phyloP scores from a whole-genome alignment of 2,888 invertebrate species.

The Dione vanillae region DNA sequence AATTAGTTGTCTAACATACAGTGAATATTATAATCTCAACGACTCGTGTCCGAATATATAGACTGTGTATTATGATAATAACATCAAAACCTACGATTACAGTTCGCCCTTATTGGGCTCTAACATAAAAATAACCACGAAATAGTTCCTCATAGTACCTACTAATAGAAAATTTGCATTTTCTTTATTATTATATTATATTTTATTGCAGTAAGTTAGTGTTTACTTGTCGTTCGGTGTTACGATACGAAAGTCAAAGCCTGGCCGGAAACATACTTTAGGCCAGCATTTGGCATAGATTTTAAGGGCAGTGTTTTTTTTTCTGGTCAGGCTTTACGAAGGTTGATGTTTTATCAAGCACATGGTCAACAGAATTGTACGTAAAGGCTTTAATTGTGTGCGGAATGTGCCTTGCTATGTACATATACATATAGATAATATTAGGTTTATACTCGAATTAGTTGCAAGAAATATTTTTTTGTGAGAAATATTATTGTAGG shows the following conservation, averaged over 20 bases:
- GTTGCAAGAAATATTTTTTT: slow-evolving; percentile 83
- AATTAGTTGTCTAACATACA: slow-evolving; percentile 37
- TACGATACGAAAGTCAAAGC: slow-evolving; percentile 50
- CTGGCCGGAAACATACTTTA: slow-evolving; percentile 45
- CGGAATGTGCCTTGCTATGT: slow-evolving; percentile 85
- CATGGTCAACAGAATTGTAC: slow-evolving; percentile 73
- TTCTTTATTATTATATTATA: slow-evolving; percentile 73
- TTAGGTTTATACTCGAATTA: slow-evolving; percentile 84
- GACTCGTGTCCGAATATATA: slow-evolving; percentile 54
- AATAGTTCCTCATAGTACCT: slow-evolving; percentile 84
- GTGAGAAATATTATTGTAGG: slow-evolving; percentile 79
- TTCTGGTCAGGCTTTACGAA: slow-evolving; percentile 62
- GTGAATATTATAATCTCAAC: slow-evolving; percentile 62
- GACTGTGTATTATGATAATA: slow-evolving; percentile 80
- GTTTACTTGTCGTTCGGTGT: slow-evolving; percentile 67
- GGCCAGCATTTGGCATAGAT: slow-evolving; percentile 38
- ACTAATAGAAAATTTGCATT: slow-evolving; percentile 83
- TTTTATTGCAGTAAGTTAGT: slow-evolving; percentile 79
- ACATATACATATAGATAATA: slow-evolving; percentile 72
- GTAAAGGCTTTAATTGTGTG: slow-evolving; percentile 81
- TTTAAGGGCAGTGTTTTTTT: slow-evolving; percentile 45
- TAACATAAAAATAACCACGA: slow-evolving; percentile 75
- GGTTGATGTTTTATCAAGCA: slow-evolving; percentile 79
- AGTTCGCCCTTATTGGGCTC: slow-evolving; percentile 62
- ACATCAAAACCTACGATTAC: slow-evolving; percentile 74